These are phyloP conservation scores for Hydrozoanthus tunicans DNA, from an alignment of 64 coral and sea anemone genomes.

Conservation along the genomic window DNA sequence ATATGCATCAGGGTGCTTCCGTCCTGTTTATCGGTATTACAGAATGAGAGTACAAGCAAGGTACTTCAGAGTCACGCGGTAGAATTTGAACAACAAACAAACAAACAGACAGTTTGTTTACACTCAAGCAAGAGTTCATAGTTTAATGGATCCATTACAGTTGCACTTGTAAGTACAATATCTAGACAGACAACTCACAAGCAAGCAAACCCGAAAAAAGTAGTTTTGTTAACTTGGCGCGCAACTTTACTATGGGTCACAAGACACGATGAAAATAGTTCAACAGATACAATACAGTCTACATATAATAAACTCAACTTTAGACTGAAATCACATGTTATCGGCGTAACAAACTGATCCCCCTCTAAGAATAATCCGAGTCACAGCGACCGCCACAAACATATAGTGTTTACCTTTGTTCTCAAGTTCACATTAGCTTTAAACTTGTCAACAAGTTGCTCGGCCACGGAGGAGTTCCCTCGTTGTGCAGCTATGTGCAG, in stretches of 20 bases:
- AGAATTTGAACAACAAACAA: neutral
- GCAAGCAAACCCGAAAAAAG: neutral
- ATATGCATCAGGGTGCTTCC: conserved; percentile 94
- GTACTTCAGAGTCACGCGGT: too few species aligned
- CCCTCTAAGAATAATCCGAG: neutral
- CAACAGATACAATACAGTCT: too few species aligned
- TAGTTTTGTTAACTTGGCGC: neutral
- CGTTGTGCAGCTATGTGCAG: conserved; percentile 82
- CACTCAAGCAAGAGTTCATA: neutral
- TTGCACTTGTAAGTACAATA: too few species aligned
- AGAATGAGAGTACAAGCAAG: neutral
- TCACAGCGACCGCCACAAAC: neutral
- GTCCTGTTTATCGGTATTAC: conserved; percentile 29
- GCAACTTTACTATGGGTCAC: too few species aligned
- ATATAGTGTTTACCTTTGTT: conserved; percentile 62
- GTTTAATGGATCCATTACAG: too few species aligned
- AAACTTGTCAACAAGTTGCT: conserved; percentile 84
- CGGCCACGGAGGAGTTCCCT: conserved; percentile 74
- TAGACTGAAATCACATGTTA: neutral
- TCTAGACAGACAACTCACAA: neutral
- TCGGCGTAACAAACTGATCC: neutral
- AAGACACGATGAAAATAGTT: too few species aligned
- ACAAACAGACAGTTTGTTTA: neutral
- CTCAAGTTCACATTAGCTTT: conserved; percentile 92
- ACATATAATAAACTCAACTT: too few species aligned